Evolutionary conservation across 2,888 invertebrate species (phyloP).

Genomic region (Cyrtodaria siliqua): DNA sequence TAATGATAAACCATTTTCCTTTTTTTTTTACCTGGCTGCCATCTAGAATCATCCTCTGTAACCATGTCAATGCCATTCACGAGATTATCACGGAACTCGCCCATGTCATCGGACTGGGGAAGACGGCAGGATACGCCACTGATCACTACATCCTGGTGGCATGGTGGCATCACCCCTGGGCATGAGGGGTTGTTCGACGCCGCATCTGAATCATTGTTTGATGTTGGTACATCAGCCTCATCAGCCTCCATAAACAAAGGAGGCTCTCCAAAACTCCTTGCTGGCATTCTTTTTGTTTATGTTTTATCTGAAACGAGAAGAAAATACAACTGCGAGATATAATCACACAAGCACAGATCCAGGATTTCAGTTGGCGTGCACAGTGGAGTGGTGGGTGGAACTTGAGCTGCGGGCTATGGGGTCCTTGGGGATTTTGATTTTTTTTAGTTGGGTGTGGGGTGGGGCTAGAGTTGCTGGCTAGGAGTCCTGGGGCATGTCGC

Average conservation of each 20-base stretch:
- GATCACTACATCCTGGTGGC: constrained; percentile 84
- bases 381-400: too few relatives aligned
- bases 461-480: too few relatives aligned
- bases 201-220: not conserved
- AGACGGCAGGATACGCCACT: constrained; percentile 89
- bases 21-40: constrained; percentile 94
- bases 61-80: constrained; percentile 97
- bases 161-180: not conserved
- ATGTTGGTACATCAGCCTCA: constrained; percentile 33
- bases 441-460: too few relatives aligned
- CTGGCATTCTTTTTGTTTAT: constrained; percentile 38
- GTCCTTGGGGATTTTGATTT: too few relatives aligned
- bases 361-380: too few relatives aligned
- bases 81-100: constrained; percentile 96
- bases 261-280: constrained; percentile 58
- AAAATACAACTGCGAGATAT: too few relatives aligned
- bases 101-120: constrained; percentile 96
- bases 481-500: too few relatives aligned
- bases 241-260: constrained; percentile 50
- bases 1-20: too few relatives aligned
- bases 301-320: too few relatives aligned
- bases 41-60: constrained; percentile 95
- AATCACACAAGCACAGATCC: too few relatives aligned
- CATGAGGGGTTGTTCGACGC: not conserved
- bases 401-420: too few relatives aligned